phyloP scores from a whole-genome alignment of 2,113 vertebrate species.

The Laterallus jamaicensis region DNA sequence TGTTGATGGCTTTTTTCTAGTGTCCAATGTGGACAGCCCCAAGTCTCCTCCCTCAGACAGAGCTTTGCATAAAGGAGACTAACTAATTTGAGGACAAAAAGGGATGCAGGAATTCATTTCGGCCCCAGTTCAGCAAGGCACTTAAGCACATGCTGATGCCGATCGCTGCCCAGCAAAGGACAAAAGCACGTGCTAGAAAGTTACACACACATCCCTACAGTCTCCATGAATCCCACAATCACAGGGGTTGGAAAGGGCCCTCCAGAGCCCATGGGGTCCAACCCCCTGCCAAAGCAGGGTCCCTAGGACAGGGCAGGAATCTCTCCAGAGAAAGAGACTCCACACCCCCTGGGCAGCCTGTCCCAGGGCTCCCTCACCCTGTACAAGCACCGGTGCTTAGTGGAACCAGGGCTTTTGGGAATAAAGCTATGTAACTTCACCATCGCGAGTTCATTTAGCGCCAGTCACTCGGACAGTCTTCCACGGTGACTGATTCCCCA shows the following conservation, averaged over 20 bases:
- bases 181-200: not conserved
- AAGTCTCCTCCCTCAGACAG: not conserved
- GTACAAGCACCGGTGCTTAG: not conserved
- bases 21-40: conserved; percentile 23
- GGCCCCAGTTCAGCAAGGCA: conserved; percentile 38
- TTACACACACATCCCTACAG: not conserved
- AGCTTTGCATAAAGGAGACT: not conserved
- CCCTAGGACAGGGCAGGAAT: no score
- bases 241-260: no score
- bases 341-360: no score
- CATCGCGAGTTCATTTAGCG: not conserved
- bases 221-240: not conserved
- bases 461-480: rapidly evolving
- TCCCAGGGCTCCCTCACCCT: no score
- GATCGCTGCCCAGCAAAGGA: not conserved
- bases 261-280: no score
- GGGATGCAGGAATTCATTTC: not conserved
- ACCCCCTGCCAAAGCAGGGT: no score
- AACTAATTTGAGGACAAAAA: not conserved
- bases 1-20: not conserved
- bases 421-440: not conserved
- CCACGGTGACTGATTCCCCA: not conserved
- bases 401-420: not conserved
- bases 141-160: conserved; percentile 8
- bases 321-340: no score